phyloP scores from a whole-genome alignment of 2,888 invertebrate species.

The Digitonthophagus gazella region DNA sequence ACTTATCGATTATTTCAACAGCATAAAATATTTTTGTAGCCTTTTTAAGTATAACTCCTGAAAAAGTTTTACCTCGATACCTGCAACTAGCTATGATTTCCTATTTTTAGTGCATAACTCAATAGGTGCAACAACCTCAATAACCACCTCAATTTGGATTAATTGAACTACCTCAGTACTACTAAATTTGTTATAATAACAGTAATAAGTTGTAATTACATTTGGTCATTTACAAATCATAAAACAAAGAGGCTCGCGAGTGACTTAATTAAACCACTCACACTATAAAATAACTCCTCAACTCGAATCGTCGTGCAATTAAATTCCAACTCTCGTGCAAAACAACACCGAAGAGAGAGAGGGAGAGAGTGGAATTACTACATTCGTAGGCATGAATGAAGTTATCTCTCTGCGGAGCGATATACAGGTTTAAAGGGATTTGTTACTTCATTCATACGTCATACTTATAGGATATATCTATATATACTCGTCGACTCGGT shows the following conservation, averaged over 20 bases:
- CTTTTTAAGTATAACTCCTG: too few relatives aligned
- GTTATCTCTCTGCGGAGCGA: conserved; percentile 27
- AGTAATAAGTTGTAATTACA: neutral
- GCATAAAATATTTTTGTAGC: too few relatives aligned
- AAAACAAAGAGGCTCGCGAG: neutral
- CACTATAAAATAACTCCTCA: neutral
- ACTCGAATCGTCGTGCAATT: neutral
- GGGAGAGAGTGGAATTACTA: neutral
- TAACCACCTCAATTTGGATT: too few relatives aligned
- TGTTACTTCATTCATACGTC: conserved; percentile 28
- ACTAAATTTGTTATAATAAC: too few relatives aligned
- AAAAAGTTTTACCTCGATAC: too few relatives aligned
- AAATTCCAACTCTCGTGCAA: neutral
- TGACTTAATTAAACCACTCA: neutral
- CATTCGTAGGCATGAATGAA: conserved; percentile 22
- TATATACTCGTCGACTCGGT: too few relatives aligned
- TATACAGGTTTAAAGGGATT: conserved; percentile 28
- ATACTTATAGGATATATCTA: conserved; percentile 23
- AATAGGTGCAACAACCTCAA: too few relatives aligned
- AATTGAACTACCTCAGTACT: too few relatives aligned
- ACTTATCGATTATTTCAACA: too few relatives aligned
- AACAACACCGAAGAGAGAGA: neutral
- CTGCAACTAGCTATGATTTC: too few relatives aligned
- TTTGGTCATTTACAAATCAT: neutral
- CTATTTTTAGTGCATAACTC: too few relatives aligned